A percentile compares a stretch with the other conserved stretches of the same genome.
These are phyloP conservation scores for Danio rerio DNA, from an alignment of 2,113 vertebrate genomes.

Conservation along the genomic window DNA sequence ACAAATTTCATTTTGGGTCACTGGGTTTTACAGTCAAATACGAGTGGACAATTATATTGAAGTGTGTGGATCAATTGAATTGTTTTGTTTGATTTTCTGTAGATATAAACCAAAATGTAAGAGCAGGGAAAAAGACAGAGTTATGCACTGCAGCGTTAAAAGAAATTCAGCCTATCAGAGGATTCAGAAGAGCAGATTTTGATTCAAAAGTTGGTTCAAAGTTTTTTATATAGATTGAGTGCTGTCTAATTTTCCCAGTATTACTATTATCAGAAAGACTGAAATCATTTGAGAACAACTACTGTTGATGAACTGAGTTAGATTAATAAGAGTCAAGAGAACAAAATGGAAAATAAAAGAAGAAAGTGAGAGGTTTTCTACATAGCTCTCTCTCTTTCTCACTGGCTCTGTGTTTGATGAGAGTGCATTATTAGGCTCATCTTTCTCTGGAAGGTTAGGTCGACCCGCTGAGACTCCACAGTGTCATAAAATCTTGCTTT, in stretches of 20 bases:
- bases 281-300: background rate
- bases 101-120: background rate
- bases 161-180: background rate
- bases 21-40: background rate
- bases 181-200: background rate
- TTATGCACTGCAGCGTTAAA: background rate
- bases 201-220: slow-evolving; percentile 17
- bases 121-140: background rate
- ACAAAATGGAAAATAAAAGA: background rate
- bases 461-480: background rate
- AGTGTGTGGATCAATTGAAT: background rate
- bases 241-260: slow-evolving; percentile 24
- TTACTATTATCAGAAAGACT: slow-evolving; percentile 38
- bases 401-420: background rate
- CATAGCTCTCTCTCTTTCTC: background rate
- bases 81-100: background rate
- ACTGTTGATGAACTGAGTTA: background rate
- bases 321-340: slow-evolving; percentile 21
- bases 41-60: background rate
- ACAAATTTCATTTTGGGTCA: slow-evolving; percentile 4
- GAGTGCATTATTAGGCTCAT: background rate
- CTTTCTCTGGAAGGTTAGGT: background rate
- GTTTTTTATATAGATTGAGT: no score
- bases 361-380: background rate
- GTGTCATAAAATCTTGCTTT: background rate